A percentile compares a stretch with the other conserved stretches of the same genome.
Conservation (phyloP, 2,113 vertebrate species). For the Zapornia atra region DNA sequence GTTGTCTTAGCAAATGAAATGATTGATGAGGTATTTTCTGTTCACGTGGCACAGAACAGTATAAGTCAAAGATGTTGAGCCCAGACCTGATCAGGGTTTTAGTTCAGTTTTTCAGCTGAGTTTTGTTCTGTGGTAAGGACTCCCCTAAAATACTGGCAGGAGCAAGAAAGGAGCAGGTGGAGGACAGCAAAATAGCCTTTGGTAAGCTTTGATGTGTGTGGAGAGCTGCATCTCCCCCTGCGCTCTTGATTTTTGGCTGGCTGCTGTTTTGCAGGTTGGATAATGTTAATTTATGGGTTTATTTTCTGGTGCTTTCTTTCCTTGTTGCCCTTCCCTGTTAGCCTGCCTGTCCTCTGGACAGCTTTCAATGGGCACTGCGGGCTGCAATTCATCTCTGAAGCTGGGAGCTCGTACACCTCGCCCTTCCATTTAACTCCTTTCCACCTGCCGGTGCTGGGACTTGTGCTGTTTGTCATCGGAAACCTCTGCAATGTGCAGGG, state of each 20-base stretch:
- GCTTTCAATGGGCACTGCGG: background rate
- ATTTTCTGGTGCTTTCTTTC: background rate
- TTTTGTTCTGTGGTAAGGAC: background rate
- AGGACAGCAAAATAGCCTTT: background rate
- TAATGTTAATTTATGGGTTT: background rate
- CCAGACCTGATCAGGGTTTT: background rate
- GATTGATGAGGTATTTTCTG: slow-evolving; percentile 4
- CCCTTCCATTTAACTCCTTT: background rate
- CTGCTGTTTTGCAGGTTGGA: background rate
- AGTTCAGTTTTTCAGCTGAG: background rate
- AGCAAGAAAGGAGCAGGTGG: background rate
- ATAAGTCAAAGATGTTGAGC: background rate
- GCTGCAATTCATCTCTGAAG: slow-evolving; percentile 5
- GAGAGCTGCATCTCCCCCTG: background rate
- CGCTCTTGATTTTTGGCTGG: background rate
- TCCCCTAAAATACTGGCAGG: background rate
- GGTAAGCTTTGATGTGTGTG: background rate
- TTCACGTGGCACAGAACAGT: background rate
- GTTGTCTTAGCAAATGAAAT: background rate
- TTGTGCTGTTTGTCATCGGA: background rate
- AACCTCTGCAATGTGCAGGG: background rate
- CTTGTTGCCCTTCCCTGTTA: background rate
- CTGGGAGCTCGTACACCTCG: background rate
- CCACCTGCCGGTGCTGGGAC: background rate
- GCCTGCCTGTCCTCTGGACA: background rate